A percentile compares a stretch with the other conserved stretches of the same genome.
phyloP scores from a whole-genome alignment of 1,140 invertebrate species.

The Drosophila nigrodunni region DNA sequence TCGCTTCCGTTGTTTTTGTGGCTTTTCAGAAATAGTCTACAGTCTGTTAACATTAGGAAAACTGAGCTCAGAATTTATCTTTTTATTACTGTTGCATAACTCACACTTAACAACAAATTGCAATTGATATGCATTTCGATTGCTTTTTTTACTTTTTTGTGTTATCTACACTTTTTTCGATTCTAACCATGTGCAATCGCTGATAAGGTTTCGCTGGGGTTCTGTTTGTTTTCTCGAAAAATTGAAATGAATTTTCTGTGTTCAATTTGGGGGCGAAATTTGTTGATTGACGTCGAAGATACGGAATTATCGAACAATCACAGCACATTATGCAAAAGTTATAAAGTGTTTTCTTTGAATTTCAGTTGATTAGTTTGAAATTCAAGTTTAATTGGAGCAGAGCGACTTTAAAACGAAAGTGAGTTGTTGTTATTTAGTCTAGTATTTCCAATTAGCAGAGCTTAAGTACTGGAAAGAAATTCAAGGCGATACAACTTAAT shows the following conservation, averaged over 20 bases:
- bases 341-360: constrained; percentile 1
- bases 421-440: background rate
- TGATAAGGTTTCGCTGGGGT: constrained; percentile 9
- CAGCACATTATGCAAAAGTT: constrained; percentile 19
- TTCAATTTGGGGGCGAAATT: constrained; percentile 6
- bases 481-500: no score
- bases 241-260: constrained; percentile 28
- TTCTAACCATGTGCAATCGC: background rate
- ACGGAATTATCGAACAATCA: constrained; percentile 8
- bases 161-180: constrained; percentile 23
- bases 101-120: constrained; percentile 22
- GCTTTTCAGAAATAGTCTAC: constrained; percentile 12
- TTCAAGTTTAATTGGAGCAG: background rate
- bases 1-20: constrained; percentile 38
- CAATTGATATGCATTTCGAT: constrained; percentile 38
- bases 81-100: constrained; percentile 17
- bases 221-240: constrained; percentile 6
- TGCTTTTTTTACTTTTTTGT: constrained; percentile 4
- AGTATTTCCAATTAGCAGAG: no score
- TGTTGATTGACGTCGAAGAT: background rate
- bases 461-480: no score
- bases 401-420: background rate
- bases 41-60: background rate
- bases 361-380: background rate
- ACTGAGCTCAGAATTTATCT: background rate